Evolutionary conservation across 1,140 invertebrate genomes (phyloP), one percentile per base, ranked within the genome.

Genomic region (Uloborus diversus): DNA sequence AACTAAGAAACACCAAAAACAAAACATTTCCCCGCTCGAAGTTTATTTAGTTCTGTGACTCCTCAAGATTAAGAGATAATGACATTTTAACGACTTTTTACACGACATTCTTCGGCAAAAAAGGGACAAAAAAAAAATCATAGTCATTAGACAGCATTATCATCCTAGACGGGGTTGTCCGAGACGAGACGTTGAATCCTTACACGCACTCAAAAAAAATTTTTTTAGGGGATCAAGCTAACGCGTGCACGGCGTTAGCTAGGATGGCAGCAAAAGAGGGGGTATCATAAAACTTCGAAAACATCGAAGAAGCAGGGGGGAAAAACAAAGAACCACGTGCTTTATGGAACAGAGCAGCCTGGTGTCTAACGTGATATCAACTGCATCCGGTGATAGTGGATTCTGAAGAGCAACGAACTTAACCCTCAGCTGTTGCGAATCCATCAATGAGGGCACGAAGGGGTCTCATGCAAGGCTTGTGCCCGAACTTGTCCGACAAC

Each of bases 341-440:
- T 75, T 57, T 64, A 75, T 64, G 57, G 47, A 62, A 37, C 17
- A 42, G 9, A 17, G 37, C 17, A 28, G 68, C 23, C 51, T 70
- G 27, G 56, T 73, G 49, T 71, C 53, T 64, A 64, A 75, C 59
- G 30, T 75, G 71, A 75, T 75, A 75, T 37, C 59, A 42, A 9
- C 47, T 32, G 42, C 59, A 75, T 75, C 71, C 71, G 71, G 71
- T 75, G 49, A 53, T 53, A 20, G 49, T 53, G 49, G n/a, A 9
- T 53, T 57, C 20, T 32, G 37, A 17, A n/a, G 59, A 49, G 42
- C 71, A 64, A 75, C 59, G 59, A 64, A 62, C 59, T 64, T 20
- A 3, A 28, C 49, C 4, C n/a, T 7, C 69, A 71, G 56, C 69
- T 71, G 69, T 14, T 32, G 20, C 56, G 53, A 17, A 59, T 59